phyloP scores from a whole-genome alignment of 2,797 vertebrate genomes.

The Sebastes baramenuke region DNA sequence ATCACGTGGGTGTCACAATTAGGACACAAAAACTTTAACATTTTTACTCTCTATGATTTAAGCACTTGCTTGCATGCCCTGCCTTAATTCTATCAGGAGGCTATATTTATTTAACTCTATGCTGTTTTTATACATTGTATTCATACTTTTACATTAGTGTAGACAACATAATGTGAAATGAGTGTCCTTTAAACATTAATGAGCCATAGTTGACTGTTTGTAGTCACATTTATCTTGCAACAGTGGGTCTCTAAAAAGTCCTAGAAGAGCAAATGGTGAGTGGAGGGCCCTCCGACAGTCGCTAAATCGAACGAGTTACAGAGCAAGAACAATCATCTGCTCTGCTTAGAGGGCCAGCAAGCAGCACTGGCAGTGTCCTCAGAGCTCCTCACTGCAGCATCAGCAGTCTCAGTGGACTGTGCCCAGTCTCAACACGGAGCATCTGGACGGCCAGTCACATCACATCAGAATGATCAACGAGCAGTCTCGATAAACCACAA shows the following conservation, averaged over 20 bases:
- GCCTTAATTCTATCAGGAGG: not conserved
- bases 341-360: conserved; percentile 34
- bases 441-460: conserved; percentile 46
- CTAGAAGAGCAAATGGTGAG: conserved; percentile 44
- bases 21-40: conserved; percentile 26
- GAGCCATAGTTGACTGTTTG: conserved; percentile 7
- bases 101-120: not conserved
- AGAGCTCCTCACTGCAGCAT: conserved; percentile 45
- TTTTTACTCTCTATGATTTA: not conserved
- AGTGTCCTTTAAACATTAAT: conserved; percentile 4
- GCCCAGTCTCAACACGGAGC: conserved; percentile 42
- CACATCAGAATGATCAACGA: conserved; percentile 41
- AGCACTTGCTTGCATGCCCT: not conserved
- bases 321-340: conserved; percentile 59
- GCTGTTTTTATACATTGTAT: not conserved
- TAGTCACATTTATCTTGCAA: conserved; percentile 31
- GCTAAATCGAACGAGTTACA: conserved; percentile 55
- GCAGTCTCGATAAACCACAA: conserved; percentile 8
- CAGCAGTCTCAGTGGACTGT: conserved; percentile 58
- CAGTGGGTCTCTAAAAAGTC: conserved; percentile 37
- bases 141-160: not conserved
- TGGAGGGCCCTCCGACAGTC: conserved; percentile 40
- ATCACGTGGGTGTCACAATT: conserved; percentile 43
- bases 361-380: conserved; percentile 41
- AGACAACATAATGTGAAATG: not conserved